These are phyloP conservation scores for Hanleya hanleyi DNA, from an alignment of 2,888 invertebrate species.

Conservation along the genomic window DNA sequence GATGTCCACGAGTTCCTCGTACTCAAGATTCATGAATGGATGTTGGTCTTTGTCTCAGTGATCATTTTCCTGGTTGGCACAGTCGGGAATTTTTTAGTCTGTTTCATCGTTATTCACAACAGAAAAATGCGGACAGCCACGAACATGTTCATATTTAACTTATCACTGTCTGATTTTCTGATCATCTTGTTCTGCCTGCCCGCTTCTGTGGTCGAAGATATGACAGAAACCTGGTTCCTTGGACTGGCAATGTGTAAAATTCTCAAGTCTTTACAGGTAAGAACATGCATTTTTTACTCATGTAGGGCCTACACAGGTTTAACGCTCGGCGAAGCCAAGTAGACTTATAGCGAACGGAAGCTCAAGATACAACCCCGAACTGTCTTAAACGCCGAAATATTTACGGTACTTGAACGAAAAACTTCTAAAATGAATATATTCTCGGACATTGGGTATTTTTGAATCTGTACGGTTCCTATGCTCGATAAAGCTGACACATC, in stretches of 20 bases:
- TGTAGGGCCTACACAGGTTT: too few species aligned
- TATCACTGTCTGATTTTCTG: conserved; percentile 89
- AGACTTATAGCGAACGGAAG: too few species aligned
- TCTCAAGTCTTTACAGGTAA: conserved; percentile 92
- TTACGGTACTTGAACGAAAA: too few species aligned
- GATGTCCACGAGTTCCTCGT: background rate
- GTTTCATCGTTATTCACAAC: conserved; percentile 90
- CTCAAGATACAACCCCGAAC: too few species aligned
- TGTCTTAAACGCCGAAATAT: too few species aligned
- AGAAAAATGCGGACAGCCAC: conserved; percentile 93
- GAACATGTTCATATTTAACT: conserved; percentile 93
- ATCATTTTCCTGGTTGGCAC: conserved; percentile 87
- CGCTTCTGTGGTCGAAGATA: conserved; percentile 90
- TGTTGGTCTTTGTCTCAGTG: conserved; percentile 78
- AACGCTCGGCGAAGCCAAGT: too few species aligned
- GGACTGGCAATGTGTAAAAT: conserved; percentile 89
- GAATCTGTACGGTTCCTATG: too few species aligned
- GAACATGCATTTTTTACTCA: too few species aligned
- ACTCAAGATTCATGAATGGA: background rate
- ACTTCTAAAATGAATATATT: too few species aligned
- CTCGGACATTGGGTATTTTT: too few species aligned
- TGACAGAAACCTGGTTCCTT: conserved; percentile 95
- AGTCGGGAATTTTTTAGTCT: conserved; percentile 90
- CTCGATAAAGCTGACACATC: too few species aligned
- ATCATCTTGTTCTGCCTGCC: conserved; percentile 92